Conservation (phyloP, 1,140 invertebrate species). For the Conus betulinus region DNA sequence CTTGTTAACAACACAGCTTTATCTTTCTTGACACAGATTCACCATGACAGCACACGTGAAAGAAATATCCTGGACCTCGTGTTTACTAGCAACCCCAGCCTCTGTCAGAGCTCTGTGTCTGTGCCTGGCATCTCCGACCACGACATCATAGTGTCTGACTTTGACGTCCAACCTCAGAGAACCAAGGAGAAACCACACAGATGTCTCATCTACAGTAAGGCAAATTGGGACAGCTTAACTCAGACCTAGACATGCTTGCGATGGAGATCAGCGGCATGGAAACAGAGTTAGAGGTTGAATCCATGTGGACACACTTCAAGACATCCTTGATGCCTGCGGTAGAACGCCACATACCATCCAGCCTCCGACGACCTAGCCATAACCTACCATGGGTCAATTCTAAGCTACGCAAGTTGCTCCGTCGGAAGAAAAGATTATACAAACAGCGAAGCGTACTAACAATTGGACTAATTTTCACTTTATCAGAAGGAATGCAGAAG, state of each 20-base stretch:
- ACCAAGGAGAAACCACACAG: slow-evolving; percentile 22
- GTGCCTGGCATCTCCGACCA: slow-evolving; percentile 49
- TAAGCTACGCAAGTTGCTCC: too few species aligned
- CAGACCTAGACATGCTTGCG: not conserved
- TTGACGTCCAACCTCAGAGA: slow-evolving; percentile 33
- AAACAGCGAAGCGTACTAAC: too few species aligned
- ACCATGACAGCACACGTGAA: slow-evolving; percentile 37
- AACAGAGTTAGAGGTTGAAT: too few species aligned
- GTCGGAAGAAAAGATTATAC: too few species aligned
- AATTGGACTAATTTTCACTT: too few species aligned
- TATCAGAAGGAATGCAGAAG: too few species aligned
- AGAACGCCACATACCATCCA: too few species aligned
- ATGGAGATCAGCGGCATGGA: too few species aligned
- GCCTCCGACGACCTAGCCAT: too few species aligned
- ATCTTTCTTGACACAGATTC: slow-evolving; percentile 37
- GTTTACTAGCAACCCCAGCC: slow-evolving; percentile 40
- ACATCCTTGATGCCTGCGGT: too few species aligned
- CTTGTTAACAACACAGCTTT: slow-evolving; percentile 26
- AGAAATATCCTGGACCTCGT: slow-evolving; percentile 42
- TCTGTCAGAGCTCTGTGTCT: slow-evolving; percentile 34
- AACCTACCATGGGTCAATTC: too few species aligned
- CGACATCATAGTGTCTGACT: slow-evolving; percentile 39
- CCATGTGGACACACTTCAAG: too few species aligned
- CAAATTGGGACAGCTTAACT: not conserved
- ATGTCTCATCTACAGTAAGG: not conserved